A percentile compares a stretch with the other conserved stretches of the same genome.
Evolutionary conservation across 2,113 vertebrate genomes (phyloP).

Genomic region (Trogon surrucura): DNA sequence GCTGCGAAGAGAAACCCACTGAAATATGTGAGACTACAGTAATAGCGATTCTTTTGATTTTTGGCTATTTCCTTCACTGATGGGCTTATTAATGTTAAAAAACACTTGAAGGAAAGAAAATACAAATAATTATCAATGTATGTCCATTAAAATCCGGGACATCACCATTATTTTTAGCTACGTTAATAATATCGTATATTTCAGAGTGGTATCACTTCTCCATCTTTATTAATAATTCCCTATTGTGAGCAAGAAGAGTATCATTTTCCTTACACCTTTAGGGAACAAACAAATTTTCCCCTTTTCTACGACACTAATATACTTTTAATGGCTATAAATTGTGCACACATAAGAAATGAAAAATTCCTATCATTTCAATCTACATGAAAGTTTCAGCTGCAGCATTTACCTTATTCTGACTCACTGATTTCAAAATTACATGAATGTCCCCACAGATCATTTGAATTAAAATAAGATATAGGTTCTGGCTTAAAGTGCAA

Average conservation of each 20-base stretch:
- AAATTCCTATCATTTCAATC: constrained; percentile 51
- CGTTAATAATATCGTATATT: not conserved
- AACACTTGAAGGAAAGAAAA: not conserved
- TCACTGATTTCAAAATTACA: constrained; percentile 56
- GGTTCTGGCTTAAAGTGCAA: not conserved
- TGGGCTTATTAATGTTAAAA: not conserved
- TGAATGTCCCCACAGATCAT: not conserved
- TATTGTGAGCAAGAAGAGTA: constrained; percentile 33
- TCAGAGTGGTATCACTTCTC: not conserved
- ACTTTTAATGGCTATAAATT: constrained; percentile 62
- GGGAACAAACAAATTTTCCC: constrained; percentile 63
- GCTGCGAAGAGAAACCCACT: not conserved
- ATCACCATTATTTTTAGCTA: not conserved
- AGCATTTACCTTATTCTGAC: constrained; percentile 41
- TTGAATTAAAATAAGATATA: constrained; percentile 36
- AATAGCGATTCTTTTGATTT: not conserved
- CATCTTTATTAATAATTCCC: constrained; percentile 47
- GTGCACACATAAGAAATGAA: constrained; percentile 45
- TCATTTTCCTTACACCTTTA: constrained; percentile 44
- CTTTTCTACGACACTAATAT: constrained; percentile 46
- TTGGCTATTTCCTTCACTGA: not conserved
- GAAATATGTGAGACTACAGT: not conserved
- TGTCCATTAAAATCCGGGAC: not conserved
- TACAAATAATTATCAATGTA: not conserved
- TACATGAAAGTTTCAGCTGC: constrained; percentile 17